phyloP scores from a whole-genome alignment of 1,140 invertebrate genomes.

The Papilio aristodemus region DNA sequence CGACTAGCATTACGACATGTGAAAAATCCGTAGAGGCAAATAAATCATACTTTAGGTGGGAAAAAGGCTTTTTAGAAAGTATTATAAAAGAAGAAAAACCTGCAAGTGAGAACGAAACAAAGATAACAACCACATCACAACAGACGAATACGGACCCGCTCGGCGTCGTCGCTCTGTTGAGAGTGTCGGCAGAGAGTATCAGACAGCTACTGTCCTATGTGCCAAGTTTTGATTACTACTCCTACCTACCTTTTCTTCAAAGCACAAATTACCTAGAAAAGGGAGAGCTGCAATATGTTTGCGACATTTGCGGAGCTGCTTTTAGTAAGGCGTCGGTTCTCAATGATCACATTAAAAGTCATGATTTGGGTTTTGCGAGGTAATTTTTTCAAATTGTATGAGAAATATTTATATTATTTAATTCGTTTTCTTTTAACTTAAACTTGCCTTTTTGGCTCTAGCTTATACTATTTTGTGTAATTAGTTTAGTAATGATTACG shows the following conservation, averaged over 20 bases:
- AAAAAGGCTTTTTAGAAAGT: conserved; percentile 24
- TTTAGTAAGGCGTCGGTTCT: conserved; percentile 56
- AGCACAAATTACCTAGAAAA: conserved; percentile 36
- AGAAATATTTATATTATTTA: too few relatives aligned
- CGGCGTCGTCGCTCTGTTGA: conserved; percentile 53
- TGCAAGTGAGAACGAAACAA: neutral
- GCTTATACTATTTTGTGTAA: too few relatives aligned
- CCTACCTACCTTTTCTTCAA: conserved; percentile 50
- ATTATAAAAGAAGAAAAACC: conserved; percentile 40
- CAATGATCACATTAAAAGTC: conserved; percentile 59
- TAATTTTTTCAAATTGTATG: conserved; percentile 34
- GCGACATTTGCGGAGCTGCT: conserved; percentile 62
- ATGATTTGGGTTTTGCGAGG: conserved; percentile 55
- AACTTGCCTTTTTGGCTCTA: too few relatives aligned
- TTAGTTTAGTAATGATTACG: too few relatives aligned
- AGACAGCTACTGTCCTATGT: conserved; percentile 55
- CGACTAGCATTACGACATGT: conserved; percentile 52
- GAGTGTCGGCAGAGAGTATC: conserved; percentile 56
- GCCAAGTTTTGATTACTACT: conserved; percentile 51
- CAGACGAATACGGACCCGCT: conserved; percentile 68
- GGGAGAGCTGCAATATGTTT: conserved; percentile 45
- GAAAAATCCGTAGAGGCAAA: conserved; percentile 59
- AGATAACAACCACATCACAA: conserved; percentile 55
- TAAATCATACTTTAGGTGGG: conserved; percentile 47
- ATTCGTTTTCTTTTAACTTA: neutral